Base-by-base conservation (phyloP, 2,113 vertebrate species). In the Canis aureus region DNA sequence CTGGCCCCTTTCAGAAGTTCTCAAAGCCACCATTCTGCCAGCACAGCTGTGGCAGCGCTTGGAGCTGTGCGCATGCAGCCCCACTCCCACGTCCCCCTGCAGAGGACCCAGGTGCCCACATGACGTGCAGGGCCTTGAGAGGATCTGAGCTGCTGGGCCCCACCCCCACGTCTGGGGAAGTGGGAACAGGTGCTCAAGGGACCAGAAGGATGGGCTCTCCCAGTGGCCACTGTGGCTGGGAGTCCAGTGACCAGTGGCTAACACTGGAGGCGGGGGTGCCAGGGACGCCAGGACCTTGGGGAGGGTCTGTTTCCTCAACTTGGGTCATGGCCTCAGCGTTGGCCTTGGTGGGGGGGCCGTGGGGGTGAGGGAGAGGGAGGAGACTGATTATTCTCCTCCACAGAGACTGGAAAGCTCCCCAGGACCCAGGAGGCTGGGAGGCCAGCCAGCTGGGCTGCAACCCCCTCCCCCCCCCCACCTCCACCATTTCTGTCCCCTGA, bases 1-100 rank as follows among this genome's bases (percentile, higher is more conserved):
- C 97, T 94, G 92, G 95, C 90, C 92, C 90, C 66, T 96, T 98
- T 97, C 98, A 94, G 91, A 71, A 55, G 69, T 74, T 92, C 73
- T 97, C 96, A 98, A 98, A 98, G 95, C 94, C 94, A 89, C 92
- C 87, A 96, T 98, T 98, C 96, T 97, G 94, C 23, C 35, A 17
- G 27, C 94, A 92, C 91, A 97, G 95, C 97, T 95, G 95, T 90
- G 74, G 82, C 49, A 89, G 67, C 2, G 3, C 60, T 69, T 64
- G 71, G 59, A 7, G 0, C 55, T 1, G 17, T 43, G 25, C 53
- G 12, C 25, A 55, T 43, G 29, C 76, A 51, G 76, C 20, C 73
- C 22, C 43, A 8, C 43, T 55, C 32, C 78, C 66, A 49, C 1
- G 3, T 23, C 67, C 92, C 66, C 9, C 5, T 15, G 85, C 76